These are phyloP conservation scores for Umimayanthus chanpuru DNA, from an alignment of 92 coral and sea anemone species.

Conservation along the genomic window DNA sequence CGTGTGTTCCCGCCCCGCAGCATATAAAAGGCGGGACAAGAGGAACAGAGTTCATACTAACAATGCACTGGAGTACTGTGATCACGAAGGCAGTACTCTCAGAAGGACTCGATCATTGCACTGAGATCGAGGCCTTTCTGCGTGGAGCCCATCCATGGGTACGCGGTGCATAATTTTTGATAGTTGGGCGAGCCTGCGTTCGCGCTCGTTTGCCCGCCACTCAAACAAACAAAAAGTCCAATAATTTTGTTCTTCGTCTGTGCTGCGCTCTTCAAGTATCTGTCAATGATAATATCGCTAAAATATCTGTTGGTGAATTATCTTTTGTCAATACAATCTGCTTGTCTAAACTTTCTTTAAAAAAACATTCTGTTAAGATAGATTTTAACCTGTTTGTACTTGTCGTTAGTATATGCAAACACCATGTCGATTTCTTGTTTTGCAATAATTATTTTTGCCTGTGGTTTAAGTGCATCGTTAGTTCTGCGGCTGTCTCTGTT, in stretches of 20 bases:
- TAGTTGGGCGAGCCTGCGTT: slow-evolving; percentile 91
- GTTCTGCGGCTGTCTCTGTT: no score
- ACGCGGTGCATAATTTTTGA: slow-evolving; percentile 92
- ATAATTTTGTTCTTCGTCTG: not conserved
- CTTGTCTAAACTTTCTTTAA: no score
- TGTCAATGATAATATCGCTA: not conserved
- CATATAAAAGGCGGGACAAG: slow-evolving; percentile 63
- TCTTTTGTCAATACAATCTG: no score
- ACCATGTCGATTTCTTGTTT: no score
- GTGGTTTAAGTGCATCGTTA: no score
- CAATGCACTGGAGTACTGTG: slow-evolving; percentile 93
- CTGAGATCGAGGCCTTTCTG: slow-evolving; percentile 61
- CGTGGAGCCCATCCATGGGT: slow-evolving; percentile 77
- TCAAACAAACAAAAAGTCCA: slow-evolving; percentile 36
- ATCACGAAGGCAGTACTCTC: slow-evolving; percentile 92
- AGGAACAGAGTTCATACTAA: slow-evolving; percentile 74
- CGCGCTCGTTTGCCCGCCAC: slow-evolving; percentile 86
- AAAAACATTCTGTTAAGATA: not conserved
- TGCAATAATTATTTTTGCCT: no score
- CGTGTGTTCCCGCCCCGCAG: slow-evolving; percentile 40
- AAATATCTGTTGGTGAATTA: not conserved
- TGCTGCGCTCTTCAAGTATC: not conserved
- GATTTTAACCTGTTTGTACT: no score
- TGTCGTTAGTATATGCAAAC: no score
- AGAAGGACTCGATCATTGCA: slow-evolving; percentile 72